These are phyloP conservation scores for Lacanobia wlatinum DNA, from an alignment of 2,888 invertebrate species.

Conservation along the genomic window DNA sequence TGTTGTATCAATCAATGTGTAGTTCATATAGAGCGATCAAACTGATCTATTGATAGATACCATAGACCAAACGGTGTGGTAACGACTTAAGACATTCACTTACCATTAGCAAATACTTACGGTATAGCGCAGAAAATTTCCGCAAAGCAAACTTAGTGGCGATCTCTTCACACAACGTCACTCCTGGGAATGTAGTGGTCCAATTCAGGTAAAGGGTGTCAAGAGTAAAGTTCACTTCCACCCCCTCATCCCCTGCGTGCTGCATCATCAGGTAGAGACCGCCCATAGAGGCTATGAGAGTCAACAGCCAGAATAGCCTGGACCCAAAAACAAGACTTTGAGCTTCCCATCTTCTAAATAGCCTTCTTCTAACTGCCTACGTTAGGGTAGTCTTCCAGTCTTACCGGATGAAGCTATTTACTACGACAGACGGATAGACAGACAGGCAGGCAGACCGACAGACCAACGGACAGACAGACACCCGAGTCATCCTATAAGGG, in stretches of 20 bases:
- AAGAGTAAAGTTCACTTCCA: conserved; percentile 91
- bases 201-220: conserved; percentile 91
- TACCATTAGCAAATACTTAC: conserved; percentile 46
- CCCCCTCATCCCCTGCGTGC: conserved; percentile 85
- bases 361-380: not conserved
- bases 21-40: too few species aligned
- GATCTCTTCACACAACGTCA: conserved; percentile 91
- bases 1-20: too few species aligned
- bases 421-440: too few species aligned
- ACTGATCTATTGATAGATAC: not conserved
- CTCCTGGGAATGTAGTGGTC: conserved; percentile 91
- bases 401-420: not conserved
- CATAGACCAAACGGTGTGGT: not conserved
- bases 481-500: too few species aligned
- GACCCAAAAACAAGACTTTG: not conserved
- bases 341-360: not conserved
- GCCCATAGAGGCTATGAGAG: conserved; percentile 87
- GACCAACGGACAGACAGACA: too few species aligned
- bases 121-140: conserved; percentile 65
- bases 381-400: not conserved
- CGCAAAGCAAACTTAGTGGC: conserved; percentile 68
- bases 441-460: too few species aligned
- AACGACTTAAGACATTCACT: not conserved
- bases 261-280: conserved; percentile 88
- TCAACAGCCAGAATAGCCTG: conserved; percentile 91